These are phyloP conservation scores for Trematocara variabile DNA, from an alignment of 2,113 vertebrate species.

Conservation along the genomic window DNA sequence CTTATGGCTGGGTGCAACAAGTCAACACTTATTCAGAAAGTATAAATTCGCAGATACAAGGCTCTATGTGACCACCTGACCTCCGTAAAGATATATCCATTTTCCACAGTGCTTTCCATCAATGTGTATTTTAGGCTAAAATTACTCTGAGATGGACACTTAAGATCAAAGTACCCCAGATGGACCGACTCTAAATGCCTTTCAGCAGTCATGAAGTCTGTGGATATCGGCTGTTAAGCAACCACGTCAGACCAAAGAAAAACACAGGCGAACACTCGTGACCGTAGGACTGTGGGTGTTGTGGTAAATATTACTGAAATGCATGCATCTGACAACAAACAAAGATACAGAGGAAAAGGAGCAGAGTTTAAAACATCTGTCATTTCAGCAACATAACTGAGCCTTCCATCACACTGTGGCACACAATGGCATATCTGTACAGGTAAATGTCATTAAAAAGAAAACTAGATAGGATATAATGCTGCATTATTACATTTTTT, in stretches of 20 bases:
- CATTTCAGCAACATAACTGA: not conserved
- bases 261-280: not conserved
- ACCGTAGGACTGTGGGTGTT: not conserved
- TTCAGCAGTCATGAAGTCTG: not conserved
- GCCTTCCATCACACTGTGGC: not conserved
- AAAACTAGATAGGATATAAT: not conserved
- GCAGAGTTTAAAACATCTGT: not conserved
- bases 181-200: not conserved
- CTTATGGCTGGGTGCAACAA: not conserved
- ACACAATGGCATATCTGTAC: not conserved
- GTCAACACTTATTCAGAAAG: not conserved
- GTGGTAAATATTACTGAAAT: not conserved
- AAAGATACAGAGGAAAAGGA: not conserved
- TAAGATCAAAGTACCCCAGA: not conserved
- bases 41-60: not conserved
- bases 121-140: not conserved
- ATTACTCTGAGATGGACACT: not conserved
- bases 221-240: not conserved
- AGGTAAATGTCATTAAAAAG: not conserved
- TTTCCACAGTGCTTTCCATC: not conserved
- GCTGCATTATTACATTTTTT: not conserved
- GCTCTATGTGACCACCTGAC: not conserved
- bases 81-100: not conserved
- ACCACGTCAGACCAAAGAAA: not conserved
- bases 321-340: not conserved